Conservation (phyloP, 2,113 vertebrate genomes). For the Microtus pennsylvanicus region DNA sequence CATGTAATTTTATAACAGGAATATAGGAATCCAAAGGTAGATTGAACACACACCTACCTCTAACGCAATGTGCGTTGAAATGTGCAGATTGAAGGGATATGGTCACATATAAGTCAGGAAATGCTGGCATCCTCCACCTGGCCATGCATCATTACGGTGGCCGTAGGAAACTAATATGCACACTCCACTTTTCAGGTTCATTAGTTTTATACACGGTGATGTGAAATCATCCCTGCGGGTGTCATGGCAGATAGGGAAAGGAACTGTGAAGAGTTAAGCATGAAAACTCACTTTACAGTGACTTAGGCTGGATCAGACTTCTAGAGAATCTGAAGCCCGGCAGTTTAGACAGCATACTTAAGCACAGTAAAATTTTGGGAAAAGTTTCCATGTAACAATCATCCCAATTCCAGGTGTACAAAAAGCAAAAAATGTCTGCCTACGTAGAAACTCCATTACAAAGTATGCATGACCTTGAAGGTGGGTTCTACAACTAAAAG, state of each 20-base stretch:
- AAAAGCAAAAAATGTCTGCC: not conserved
- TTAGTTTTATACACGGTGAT: not conserved
- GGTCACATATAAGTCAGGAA: not conserved
- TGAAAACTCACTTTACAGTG: not conserved
- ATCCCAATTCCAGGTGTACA: not conserved
- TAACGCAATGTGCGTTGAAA: not conserved
- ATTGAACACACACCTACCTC: not conserved
- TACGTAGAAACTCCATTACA: not conserved
- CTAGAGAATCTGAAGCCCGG: not conserved
- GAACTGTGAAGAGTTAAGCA: not conserved
- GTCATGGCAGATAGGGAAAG: not conserved
- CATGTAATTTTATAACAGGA: not conserved
- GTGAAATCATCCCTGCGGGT: not conserved
- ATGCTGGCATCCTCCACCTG: not conserved
- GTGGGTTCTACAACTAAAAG: not conserved
- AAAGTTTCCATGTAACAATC: not conserved
- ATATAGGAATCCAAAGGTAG: not conserved
- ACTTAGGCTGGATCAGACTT: not conserved
- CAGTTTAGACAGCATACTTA: not conserved
- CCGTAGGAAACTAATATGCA: not conserved
- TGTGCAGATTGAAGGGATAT: not conserved
- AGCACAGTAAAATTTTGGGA: not conserved
- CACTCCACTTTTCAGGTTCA: not conserved
- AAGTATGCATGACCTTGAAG: not conserved
- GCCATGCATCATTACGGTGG: not conserved